Base-by-base conservation (phyloP, 2,888 invertebrate genomes). In the Leptinotarsa haldemani region DNA sequence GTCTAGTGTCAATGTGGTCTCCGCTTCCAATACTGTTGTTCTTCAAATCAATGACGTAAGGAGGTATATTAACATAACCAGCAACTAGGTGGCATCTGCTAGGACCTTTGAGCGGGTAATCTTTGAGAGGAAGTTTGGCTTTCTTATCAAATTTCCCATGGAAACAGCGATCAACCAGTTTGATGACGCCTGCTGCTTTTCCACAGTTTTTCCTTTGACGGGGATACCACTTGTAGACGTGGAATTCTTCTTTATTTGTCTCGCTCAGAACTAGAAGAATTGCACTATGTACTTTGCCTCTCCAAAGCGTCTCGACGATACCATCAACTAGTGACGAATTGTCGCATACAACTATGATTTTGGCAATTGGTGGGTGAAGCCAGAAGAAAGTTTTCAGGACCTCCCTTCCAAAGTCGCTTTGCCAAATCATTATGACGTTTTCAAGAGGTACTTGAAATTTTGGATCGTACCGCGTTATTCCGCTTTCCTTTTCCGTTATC, bases 11-110 rank as follows among this genome's bases (percentile, higher is more conserved):
- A 1, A 70, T 66, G 16, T 74, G 47, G 4, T 69, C 71, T 40
- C 25, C 46, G 20, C 3, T 30, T 20, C 30, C 64, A 4, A 74
- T 52, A 18, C 69, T 71, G 40, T 70, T 69, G 47, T 74, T 71
- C 18, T 76, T 70, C 64, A 68, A 12, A 1, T 80, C 69, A 16
- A 85, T 77, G 12, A 84, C 81, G 75, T 82, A 86, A 0, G 87
- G 87, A 12, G 84, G 84, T 72, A 82, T 82, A 20, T 83, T 77
- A 3, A 65, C 15, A 48, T 56, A 69, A 5, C 69, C 66, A 2
- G 68, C 69, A 18, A 15, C 58, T 18, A 71, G 18, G 18, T 48
- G 50, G n/a, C 66, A 61, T 12, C 13, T 20, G 13, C 13, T 56
- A 4, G 50, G n/a, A n/a, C n/a, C 4, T 50, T 50, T 50, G 1